phyloP scores from a whole-genome alignment of 2,888 invertebrate genomes.

The Odontocerum albicorne region DNA sequence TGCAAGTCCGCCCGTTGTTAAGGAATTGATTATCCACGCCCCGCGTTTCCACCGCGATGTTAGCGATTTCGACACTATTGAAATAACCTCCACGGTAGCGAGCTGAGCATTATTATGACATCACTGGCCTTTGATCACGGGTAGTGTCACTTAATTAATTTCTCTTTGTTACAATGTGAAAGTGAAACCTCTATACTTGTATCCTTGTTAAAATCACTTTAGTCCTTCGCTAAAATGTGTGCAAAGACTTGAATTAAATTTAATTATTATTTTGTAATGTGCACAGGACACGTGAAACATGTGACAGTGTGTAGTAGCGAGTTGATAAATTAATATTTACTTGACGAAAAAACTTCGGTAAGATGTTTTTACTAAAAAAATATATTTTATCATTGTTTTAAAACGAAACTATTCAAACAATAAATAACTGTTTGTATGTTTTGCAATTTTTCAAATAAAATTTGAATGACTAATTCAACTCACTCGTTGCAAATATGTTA shows the following conservation, averaged over 20 bases:
- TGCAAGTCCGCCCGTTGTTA: conserved; percentile 1
- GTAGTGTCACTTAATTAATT: background rate
- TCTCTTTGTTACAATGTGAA: background rate
- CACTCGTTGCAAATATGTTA: too few species aligned
- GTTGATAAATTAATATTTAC: too few species aligned
- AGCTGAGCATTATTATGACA: conserved; percentile 3
- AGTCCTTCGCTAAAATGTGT: background rate
- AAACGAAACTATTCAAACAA: too few species aligned
- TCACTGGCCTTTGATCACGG: conserved; percentile 1
- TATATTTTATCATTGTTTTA: too few species aligned
- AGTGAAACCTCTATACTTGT: background rate
- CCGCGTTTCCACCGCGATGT: conserved; percentile 2
- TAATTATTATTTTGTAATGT: background rate
- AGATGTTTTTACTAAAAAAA: too few species aligned
- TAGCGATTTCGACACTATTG: conserved; percentile 1
- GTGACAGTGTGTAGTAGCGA: background rate
- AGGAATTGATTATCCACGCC: conserved; percentile 25
- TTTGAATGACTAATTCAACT: too few species aligned
- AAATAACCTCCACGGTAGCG: conserved; percentile 16
- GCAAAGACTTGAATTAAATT: background rate
- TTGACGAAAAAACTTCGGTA: too few species aligned
- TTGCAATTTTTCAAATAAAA: too few species aligned
- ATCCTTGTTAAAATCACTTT: background rate
- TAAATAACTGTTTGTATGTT: too few species aligned
- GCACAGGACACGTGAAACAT: background rate